Evolutionary conservation across 2,888 invertebrate genomes (phyloP), one percentile per base, ranked within the genome.

Genomic region (Drosophila fulvimacula): DNA sequence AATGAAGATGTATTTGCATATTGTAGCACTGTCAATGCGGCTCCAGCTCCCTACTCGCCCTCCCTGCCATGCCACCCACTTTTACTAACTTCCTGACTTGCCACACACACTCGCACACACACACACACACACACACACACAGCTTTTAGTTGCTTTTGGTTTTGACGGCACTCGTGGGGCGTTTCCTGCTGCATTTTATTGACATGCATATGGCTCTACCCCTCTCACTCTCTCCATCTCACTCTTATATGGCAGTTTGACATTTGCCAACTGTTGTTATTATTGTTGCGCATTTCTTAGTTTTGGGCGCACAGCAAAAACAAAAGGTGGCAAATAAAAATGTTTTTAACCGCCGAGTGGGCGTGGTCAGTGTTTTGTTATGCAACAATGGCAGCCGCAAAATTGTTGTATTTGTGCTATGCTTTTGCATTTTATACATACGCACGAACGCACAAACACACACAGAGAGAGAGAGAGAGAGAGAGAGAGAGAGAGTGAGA

Each of bases 1-100:
- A 86, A 86, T 86, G 86, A 86, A 85, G 86, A 86, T 87, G 86
- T 86, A 86, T 87, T 83, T 85, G 86, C 87, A 87, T 85, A 82
- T 86, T 84, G 85, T 85, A 78, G 81, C 80, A 80, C 81, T 83
- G 83, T 84, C 83, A 85, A 78, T 83, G 56, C 34, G 44, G 19
- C 30, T 11, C 61, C 49, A 11, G 1, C n/a, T n/a, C n/a, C n/a
- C n/a, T n/a, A n/a, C n/a, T n/a, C n/a, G n/a, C n/a, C n/a, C n/a
- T n/a, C n/a, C n/a, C n/a, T n/a, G n/a, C n/a, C n/a, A n/a, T n/a
- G n/a, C 21, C 42, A 15, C 34, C 34, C 2, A 13, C 39, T 32
- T 11, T 15, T 49, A 17, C 46, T 21, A 34, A 19, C 21, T 44
- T 24, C 32, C 65, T 46, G 49, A 32, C 51, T 21, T 41, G 15